Evolutionary conservation across 1,140 invertebrate species (phyloP).

Genomic region (Drosophila virilis): DNA sequence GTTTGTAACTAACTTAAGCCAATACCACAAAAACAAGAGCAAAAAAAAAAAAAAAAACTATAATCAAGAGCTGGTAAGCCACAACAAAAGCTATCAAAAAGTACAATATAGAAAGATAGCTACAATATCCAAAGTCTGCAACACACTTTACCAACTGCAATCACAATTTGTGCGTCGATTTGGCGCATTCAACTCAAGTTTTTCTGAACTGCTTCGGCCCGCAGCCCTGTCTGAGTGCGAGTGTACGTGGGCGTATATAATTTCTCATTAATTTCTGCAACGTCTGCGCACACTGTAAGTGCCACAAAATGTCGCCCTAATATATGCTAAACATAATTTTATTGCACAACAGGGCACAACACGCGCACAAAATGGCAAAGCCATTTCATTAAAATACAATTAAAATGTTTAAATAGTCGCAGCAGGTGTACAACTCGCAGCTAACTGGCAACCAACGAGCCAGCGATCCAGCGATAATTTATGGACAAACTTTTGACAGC

Average conservation of each 20-base stretch:
- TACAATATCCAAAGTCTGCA: slow-evolving; percentile 17
- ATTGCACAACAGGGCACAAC: slow-evolving; percentile 33
- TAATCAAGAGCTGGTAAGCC: not conserved
- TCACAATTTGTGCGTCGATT: slow-evolving; percentile 43
- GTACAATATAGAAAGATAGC: slow-evolving; percentile 39
- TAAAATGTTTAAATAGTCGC: slow-evolving; percentile 49
- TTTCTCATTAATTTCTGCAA: slow-evolving; percentile 79
- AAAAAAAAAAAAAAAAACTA: not conserved
- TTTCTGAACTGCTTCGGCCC: not conserved
- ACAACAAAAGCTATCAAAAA: slow-evolving; percentile 61
- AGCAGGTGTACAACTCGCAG: slow-evolving; percentile 26
- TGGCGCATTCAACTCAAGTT: slow-evolving; percentile 13
- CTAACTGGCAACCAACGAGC: not conserved
- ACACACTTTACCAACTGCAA: slow-evolving; percentile 40
- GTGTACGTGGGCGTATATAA: slow-evolving; percentile 57
- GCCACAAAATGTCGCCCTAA: slow-evolving; percentile 49
- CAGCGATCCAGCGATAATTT: slow-evolving; percentile 40
- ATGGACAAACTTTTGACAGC: slow-evolving; percentile 46
- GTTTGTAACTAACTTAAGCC: slow-evolving; percentile 31
- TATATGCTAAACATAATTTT: slow-evolving; percentile 55
- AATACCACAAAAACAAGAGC: slow-evolving; percentile 33
- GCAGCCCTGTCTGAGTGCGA: slow-evolving; percentile 33
- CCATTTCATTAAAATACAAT: slow-evolving; percentile 50
- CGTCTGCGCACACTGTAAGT: slow-evolving; percentile 68
- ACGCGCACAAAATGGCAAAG: slow-evolving; percentile 10